Evolutionary conservation across 1,140 invertebrate genomes (phyloP).

Genomic region (Choristoneura fumiferana): DNA sequence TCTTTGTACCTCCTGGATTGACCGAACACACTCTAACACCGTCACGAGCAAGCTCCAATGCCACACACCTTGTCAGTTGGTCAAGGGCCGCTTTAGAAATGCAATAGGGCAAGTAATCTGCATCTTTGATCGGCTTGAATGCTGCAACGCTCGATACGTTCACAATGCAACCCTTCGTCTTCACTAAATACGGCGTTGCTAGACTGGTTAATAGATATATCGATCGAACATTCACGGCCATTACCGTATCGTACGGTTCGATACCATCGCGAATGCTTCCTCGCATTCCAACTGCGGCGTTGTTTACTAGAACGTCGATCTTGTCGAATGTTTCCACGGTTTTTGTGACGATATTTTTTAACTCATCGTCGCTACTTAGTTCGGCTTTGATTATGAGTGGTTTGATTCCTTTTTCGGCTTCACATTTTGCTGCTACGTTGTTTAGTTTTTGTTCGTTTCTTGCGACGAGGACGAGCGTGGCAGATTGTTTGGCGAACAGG

Average conservation of each 20-base stretch:
- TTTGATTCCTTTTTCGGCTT: conserved; percentile 51
- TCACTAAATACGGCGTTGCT: conserved; percentile 83
- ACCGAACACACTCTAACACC: not conserved
- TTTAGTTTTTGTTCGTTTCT: conserved; percentile 81
- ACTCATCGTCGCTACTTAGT: conserved; percentile 81
- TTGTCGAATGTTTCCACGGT: conserved; percentile 80
- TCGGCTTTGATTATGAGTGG: conserved; percentile 80
- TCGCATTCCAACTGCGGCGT: conserved; percentile 83
- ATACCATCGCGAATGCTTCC: conserved; percentile 84
- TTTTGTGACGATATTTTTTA: conserved; percentile 78
- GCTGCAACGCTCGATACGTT: conserved; percentile 87
- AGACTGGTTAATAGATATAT: conserved; percentile 84
- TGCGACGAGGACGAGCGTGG: conserved; percentile 83
- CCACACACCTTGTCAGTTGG: conserved; percentile 12
- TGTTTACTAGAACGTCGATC: conserved; percentile 84
- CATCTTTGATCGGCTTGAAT: not conserved
- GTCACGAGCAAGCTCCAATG: conserved; percentile 5
- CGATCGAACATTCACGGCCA: conserved; percentile 84
- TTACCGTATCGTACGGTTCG: conserved; percentile 83
- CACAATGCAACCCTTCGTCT: conserved; percentile 84
- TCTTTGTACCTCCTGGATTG: not conserved
- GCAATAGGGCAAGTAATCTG: not conserved
- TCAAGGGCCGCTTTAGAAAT: conserved; percentile 11
- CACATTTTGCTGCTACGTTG: conserved; percentile 80
- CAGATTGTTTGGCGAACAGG: conserved; percentile 85